These are phyloP conservation scores for Monomorium pharaonis DNA, from an alignment of 1,140 invertebrate species.

Conservation along the genomic window DNA sequence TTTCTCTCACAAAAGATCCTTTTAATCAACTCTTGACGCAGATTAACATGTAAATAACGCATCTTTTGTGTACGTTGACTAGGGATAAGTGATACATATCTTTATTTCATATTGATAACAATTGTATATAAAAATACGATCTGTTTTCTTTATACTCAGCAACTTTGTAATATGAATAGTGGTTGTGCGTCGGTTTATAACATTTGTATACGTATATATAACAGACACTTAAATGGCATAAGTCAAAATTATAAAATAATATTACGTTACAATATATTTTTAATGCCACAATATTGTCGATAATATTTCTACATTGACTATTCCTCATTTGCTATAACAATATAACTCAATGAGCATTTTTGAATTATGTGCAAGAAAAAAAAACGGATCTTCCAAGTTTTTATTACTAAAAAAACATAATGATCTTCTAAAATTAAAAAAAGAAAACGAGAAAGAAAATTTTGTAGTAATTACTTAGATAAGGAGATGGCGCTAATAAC, in stretches of 20 bases:
- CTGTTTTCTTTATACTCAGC: slow-evolving; percentile 56
- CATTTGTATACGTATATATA: slow-evolving; percentile 56
- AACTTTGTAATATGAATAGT: slow-evolving; percentile 61
- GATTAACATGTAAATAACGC: slow-evolving; percentile 79
- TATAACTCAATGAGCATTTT: too few relatives aligned
- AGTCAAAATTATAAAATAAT: slow-evolving; percentile 54
- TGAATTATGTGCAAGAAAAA: too few relatives aligned
- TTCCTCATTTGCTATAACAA: too few relatives aligned
- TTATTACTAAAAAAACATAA: too few relatives aligned
- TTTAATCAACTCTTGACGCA: slow-evolving; percentile 64
- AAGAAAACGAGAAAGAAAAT: too few relatives aligned
- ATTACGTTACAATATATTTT: slow-evolving; percentile 21
- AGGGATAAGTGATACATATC: slow-evolving; percentile 80
- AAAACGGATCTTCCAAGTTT: too few relatives aligned
- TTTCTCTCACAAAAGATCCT: slow-evolving; percentile 58
- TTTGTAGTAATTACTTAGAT: too few relatives aligned
- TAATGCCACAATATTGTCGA: slow-evolving; percentile 58
- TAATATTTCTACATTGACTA: slow-evolving; percentile 40
- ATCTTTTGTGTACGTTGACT: slow-evolving; percentile 79
- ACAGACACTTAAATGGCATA: slow-evolving; percentile 61
- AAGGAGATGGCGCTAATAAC: too few relatives aligned
- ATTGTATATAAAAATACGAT: slow-evolving; percentile 84
- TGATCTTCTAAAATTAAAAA: too few relatives aligned
- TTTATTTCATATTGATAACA: slow-evolving; percentile 78
- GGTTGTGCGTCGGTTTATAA: slow-evolving; percentile 73